phyloP scores from a whole-genome alignment of 2,888 invertebrate genomes.

The Eumerus sabulonum region DNA sequence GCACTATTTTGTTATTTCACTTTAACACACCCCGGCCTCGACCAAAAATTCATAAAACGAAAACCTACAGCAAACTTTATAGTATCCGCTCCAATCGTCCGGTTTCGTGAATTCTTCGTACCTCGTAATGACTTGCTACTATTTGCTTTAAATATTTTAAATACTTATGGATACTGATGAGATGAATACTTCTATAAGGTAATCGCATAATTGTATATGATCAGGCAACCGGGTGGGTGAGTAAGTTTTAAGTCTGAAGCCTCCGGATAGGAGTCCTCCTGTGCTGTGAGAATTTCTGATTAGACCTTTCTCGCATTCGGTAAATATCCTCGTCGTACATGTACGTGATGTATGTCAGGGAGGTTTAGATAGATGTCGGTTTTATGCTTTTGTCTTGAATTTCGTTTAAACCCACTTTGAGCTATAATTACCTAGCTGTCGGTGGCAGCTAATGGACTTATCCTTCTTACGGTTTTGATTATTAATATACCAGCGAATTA shows the following conservation, averaged over 20 bases:
- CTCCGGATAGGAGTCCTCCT: too few species aligned
- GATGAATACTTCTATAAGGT: slow-evolving; percentile 7
- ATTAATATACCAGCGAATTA: too few species aligned
- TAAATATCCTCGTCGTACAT: too few species aligned
- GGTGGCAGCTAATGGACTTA: slow-evolving; percentile 11
- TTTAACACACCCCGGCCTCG: not conserved
- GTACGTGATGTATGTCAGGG: too few species aligned
- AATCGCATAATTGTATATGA: slow-evolving; percentile 27
- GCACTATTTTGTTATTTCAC: not conserved
- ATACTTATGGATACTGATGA: slow-evolving; percentile 36
- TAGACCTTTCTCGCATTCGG: too few species aligned
- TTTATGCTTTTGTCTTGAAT: too few species aligned
- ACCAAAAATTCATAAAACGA: slow-evolving; percentile 8
- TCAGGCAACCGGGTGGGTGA: not conserved
- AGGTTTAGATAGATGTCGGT: too few species aligned
- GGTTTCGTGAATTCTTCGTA: not conserved
- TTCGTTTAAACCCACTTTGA: slow-evolving; percentile 16
- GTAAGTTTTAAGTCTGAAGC: too few species aligned
- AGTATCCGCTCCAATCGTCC: too few species aligned
- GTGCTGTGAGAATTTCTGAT: too few species aligned
- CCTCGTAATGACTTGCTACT: slow-evolving; percentile 17
- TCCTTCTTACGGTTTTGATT: too few species aligned
- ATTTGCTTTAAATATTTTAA: slow-evolving; percentile 30
- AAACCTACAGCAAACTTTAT: too few species aligned
- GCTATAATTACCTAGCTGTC: slow-evolving; percentile 56